phyloP scores from a whole-genome alignment of 2,888 invertebrate genomes.

The Plagiodera versicolora region DNA sequence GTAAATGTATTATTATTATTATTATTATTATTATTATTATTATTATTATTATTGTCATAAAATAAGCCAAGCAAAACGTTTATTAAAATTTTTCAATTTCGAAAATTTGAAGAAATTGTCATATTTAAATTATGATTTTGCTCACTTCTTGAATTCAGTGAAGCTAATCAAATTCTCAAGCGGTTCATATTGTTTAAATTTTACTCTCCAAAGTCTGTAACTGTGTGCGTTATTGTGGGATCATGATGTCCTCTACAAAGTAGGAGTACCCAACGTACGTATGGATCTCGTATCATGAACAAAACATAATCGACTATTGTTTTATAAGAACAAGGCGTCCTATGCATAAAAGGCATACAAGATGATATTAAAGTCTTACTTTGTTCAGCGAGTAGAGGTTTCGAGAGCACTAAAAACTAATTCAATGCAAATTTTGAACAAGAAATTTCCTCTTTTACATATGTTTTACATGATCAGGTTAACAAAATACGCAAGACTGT shows the following conservation, averaged over 20 bases:
- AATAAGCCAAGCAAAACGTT: too few species aligned
- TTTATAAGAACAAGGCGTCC: constrained; percentile 10
- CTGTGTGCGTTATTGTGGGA: too few species aligned
- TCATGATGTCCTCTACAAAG: not conserved
- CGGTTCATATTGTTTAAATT: too few species aligned
- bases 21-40: too few species aligned
- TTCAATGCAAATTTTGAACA: constrained; percentile 39
- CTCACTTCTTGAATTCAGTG: too few species aligned
- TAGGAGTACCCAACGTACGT: not conserved
- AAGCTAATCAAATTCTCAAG: too few species aligned
- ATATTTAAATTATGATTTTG: too few species aligned
- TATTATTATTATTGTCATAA: too few species aligned
- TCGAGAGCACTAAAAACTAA: constrained; percentile 34
- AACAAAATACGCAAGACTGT: constrained; percentile 18
- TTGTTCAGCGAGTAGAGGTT: constrained; percentile 20
- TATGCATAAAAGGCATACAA: constrained; percentile 21
- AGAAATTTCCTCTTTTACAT: constrained; percentile 34
- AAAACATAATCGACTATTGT: constrained; percentile 16
- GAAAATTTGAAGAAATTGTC: too few species aligned
- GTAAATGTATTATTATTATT: too few species aligned
- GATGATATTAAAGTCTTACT: constrained; percentile 27
- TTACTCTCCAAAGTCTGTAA: too few species aligned
- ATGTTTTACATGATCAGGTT: constrained; percentile 31
- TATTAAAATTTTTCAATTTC: too few species aligned
- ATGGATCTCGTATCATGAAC: not conserved